Conservation (phyloP, 2,888 invertebrate genomes). For the Zeuzera pyrina region DNA sequence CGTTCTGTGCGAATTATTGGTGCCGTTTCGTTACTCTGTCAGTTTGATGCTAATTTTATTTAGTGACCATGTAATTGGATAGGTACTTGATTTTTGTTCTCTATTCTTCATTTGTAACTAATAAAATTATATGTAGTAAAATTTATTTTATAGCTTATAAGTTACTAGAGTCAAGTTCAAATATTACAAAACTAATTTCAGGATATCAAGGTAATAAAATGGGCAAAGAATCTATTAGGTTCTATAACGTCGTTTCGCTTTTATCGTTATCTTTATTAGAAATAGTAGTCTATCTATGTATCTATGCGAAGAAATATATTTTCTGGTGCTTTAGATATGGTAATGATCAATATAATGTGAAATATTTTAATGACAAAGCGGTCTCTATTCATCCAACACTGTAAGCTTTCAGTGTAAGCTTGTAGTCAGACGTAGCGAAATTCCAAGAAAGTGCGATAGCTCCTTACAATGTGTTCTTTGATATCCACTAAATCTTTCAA, state of each 20-base stretch:
- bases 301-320: slow-evolving; percentile 12
- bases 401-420: no score
- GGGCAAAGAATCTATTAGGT: slow-evolving; percentile 38
- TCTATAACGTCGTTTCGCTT: slow-evolving; percentile 52
- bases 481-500: slow-evolving; percentile 10
- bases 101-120: no score
- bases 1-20: slow-evolving; percentile 61
- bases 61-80: slow-evolving; percentile 66
- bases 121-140: no score
- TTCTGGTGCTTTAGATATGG: slow-evolving; percentile 10
- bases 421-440: not conserved
- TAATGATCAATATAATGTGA: slow-evolving; percentile 2
- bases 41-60: slow-evolving; percentile 64
- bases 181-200: slow-evolving; percentile 27
- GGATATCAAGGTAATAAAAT: slow-evolving; percentile 40
- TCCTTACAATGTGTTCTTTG: not conserved
- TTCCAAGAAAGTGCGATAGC: not conserved
- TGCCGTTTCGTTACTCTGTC: slow-evolving; percentile 63
- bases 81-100: no score
- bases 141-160: slow-evolving; percentile 14
- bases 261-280: slow-evolving; percentile 43
- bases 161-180: slow-evolving; percentile 14
- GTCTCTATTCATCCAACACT: no score
- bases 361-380: not conserved
- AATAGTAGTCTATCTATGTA: not conserved